Conservation (phyloP, 1,140 invertebrate species). For the Leptonema lineaticorne region DNA sequence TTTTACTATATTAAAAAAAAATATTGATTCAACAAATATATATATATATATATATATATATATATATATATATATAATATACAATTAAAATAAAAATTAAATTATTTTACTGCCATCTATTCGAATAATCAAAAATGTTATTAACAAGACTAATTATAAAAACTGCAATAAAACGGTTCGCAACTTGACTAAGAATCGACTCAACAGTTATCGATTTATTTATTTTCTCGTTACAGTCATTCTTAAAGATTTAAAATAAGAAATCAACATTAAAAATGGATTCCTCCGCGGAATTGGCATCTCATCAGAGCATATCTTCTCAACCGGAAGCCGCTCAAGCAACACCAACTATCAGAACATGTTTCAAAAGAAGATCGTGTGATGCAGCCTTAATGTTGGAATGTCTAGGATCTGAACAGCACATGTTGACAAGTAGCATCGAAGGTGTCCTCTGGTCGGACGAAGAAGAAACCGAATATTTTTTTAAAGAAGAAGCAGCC, state of each 20-base stretch:
- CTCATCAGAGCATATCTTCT: slow-evolving; percentile 19
- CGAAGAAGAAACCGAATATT: slow-evolving; percentile 56
- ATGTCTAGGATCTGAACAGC: slow-evolving; percentile 44
- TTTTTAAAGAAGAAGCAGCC: slow-evolving; percentile 54
- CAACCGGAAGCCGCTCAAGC: slow-evolving; percentile 12
- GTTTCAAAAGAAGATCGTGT: slow-evolving; percentile 38
- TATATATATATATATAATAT: neutral
- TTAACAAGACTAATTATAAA: neutral
- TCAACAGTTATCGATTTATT: neutral
- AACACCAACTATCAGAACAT: slow-evolving; percentile 23
- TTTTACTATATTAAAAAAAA: too few relatives aligned
- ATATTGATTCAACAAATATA: too few relatives aligned
- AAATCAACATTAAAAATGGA: slow-evolving; percentile 15
- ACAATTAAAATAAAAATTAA: too few relatives aligned
- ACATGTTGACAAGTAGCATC: slow-evolving; percentile 54
- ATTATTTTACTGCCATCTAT: slow-evolving; percentile 11
- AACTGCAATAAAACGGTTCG: neutral
- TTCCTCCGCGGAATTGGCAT: neutral
- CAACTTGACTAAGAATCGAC: neutral
- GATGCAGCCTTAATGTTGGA: slow-evolving; percentile 35
- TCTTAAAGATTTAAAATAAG: neutral
- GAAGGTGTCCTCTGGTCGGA: slow-evolving; percentile 57
- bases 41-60: neutral
- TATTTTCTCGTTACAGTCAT: neutral
- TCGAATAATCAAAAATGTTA: neutral